A percentile compares a stretch with the other conserved stretches of the same genome.
Evolutionary conservation across 2,113 vertebrate genomes (phyloP).

Genomic region (Salvator merianae): DNA sequence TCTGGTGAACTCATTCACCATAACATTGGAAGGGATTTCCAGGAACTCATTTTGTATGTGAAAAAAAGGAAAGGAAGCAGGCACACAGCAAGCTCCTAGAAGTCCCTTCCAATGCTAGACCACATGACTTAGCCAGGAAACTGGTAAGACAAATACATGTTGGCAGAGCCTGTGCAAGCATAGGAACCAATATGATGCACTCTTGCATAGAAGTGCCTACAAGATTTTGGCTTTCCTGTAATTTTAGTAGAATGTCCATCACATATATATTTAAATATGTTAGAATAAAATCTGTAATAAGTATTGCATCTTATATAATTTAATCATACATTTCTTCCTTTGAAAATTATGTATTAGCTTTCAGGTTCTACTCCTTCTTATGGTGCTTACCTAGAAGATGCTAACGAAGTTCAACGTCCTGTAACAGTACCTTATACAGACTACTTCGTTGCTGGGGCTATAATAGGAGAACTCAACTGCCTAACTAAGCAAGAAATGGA

Average conservation of each 20-base stretch:
- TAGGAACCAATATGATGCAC: not conserved
- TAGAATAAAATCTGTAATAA: not conserved
- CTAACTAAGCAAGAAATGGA: constrained; percentile 61
- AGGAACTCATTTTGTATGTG: too few species aligned
- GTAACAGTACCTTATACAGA: constrained; percentile 20
- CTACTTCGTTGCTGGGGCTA: constrained; percentile 58
- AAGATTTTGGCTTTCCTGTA: not conserved
- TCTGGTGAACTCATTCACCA: too few species aligned
- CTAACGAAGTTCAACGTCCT: not conserved
- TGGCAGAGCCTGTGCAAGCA: not conserved
- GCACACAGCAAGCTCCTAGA: too few species aligned
- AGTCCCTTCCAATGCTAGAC: too few species aligned
- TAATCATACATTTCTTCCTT: constrained; percentile 10
- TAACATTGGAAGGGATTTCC: too few species aligned
- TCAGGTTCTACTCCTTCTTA: constrained; percentile 36
- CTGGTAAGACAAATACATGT: too few species aligned
- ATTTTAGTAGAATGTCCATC: not conserved
- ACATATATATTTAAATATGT: constrained; percentile 3
- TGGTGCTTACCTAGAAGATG: constrained; percentile 3
- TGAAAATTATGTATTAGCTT: constrained; percentile 50
- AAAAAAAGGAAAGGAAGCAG: not conserved
- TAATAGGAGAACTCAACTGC: constrained; percentile 69
- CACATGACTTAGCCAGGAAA: too few species aligned
- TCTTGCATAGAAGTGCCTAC: not conserved
- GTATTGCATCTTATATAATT: not conserved